Base-by-base conservation (phyloP, 2,797 vertebrate species). In the Perodicticus potto region DNA sequence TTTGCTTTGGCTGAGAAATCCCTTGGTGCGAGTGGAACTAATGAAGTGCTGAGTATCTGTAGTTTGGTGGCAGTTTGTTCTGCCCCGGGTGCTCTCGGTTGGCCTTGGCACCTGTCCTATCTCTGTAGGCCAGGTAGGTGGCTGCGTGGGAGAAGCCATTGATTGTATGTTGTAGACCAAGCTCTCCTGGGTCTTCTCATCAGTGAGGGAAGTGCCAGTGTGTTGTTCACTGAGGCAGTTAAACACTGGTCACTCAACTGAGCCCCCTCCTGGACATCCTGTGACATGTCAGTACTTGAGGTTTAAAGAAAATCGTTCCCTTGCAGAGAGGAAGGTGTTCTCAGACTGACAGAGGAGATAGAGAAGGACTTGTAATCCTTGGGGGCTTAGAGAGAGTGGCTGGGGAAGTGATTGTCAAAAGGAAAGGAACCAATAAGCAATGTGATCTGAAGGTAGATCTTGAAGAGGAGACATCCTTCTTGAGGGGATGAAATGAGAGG, bases 371-470 rank as follows among this genome's bases (percentile, higher is more conserved):
- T 16, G 3, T 19, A 22, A 43, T 63, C 78, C 40, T 40, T 16
- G 19, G 76, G 72, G 43, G 45, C 55, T 65, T 81, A 76, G 61
- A 40, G 29, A 85, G 73, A 45, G 40, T 78, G 37, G 17, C 86
- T 27, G 0, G 13, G 59, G 45, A n/a, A 37, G 34, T 27, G 59
- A 4, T 45, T 69, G 37, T 65, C 81, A 17, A 70, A 90, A 82
- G 67, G 49, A 53, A 89, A 80, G 70, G 57, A 45, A 70, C 81
- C 93, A 61, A 0, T 77, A 61, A 94, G 81, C 57, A 86, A 89
- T 92, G 45, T 17, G 12, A 55, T 61, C 57, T 76, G n/a, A 55
- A 89, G 40, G 76, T 69, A 59, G 83, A 65, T 82, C 65, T 57
- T 32, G 78, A 25, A 29, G 40, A n/a, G 27, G 43, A 81, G 49